These are phyloP conservation scores for Trematomus bernacchii DNA, from an alignment of 2,797 vertebrate species.

Conservation along the genomic window DNA sequence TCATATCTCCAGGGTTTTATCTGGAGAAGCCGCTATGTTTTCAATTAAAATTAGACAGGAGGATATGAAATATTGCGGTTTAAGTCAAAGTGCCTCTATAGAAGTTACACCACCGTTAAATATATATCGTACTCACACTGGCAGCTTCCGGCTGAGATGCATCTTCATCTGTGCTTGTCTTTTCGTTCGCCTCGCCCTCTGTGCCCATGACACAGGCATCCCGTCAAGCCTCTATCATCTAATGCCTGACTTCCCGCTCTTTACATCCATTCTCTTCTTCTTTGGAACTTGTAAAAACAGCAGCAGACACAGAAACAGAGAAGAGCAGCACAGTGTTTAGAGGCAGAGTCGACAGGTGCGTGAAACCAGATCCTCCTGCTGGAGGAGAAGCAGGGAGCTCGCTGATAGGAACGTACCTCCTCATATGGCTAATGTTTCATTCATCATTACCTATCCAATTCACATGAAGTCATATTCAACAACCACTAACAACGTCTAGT, in stretches of 20 bases:
- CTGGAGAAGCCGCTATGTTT: neutral
- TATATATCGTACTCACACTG: slow-evolving; percentile 77
- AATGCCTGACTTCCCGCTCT: slow-evolving; percentile 11
- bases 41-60: neutral
- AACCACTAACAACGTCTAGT: neutral
- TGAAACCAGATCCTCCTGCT: slow-evolving; percentile 79
- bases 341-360: slow-evolving; percentile 58
- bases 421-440: slow-evolving; percentile 71
- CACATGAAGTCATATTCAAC: slow-evolving; percentile 25
- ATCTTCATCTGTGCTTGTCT: slow-evolving; percentile 59
- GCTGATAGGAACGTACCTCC: slow-evolving; percentile 44
- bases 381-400: slow-evolving; percentile 42
- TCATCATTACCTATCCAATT: slow-evolving; percentile 53
- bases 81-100: neutral
- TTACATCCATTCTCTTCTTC: slow-evolving; percentile 32
- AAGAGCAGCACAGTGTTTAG: slow-evolving; percentile 17
- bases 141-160: slow-evolving; percentile 64
- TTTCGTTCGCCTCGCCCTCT: slow-evolving; percentile 70
- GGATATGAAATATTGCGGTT: neutral
- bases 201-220: slow-evolving; percentile 79
- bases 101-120: neutral
- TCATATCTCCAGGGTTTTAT: slow-evolving; percentile 5
- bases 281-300: neutral
- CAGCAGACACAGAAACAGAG: neutral
- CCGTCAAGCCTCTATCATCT: slow-evolving; percentile 57